Percentiles rank a stretch among this genome's conserved stretches.
Conservation (phyloP, 2,797 vertebrate species). For the Mus spretus region DNA sequence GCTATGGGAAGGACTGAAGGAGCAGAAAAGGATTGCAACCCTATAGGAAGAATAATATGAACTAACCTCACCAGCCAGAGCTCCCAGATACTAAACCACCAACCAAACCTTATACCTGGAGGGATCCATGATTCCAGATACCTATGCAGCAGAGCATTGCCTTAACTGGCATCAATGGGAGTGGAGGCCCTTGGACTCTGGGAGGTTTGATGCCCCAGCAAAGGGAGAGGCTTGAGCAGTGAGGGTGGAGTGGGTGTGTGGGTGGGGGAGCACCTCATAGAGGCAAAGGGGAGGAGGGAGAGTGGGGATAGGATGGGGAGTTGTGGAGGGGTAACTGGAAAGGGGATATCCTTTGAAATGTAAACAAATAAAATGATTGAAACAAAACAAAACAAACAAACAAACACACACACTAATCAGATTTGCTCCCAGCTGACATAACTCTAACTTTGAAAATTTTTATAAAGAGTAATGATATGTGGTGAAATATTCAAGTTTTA, state of each 20-base stretch:
- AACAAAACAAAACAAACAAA: too few species aligned
- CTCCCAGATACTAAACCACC: not conserved
- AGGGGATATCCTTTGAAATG: not conserved
- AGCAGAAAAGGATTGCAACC: not conserved
- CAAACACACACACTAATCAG: not conserved
- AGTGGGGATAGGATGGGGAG: fast-evolving
- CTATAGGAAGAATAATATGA: not conserved
- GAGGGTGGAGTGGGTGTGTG: not conserved
- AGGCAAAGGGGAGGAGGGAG: not conserved
- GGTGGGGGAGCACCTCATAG: not conserved
- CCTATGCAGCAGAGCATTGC: not conserved
- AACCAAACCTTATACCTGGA: not conserved
- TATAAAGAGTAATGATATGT: not conserved
- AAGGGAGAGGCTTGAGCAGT: not conserved
- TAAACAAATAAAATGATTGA: not conserved
- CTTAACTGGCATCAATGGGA: not conserved
- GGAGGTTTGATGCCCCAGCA: not conserved
- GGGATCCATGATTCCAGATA: not conserved
- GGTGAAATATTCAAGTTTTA: not conserved
- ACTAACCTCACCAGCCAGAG: not conserved
- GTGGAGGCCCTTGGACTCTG: not conserved
- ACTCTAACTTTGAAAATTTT: not conserved
- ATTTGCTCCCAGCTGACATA: not conserved
- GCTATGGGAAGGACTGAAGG: not conserved
- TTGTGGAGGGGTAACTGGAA: not conserved